Percentiles rank a stretch among this genome's conserved stretches.
Evolutionary conservation across 2,888 invertebrate genomes (phyloP).

Genomic region (Diaperis boleti): DNA sequence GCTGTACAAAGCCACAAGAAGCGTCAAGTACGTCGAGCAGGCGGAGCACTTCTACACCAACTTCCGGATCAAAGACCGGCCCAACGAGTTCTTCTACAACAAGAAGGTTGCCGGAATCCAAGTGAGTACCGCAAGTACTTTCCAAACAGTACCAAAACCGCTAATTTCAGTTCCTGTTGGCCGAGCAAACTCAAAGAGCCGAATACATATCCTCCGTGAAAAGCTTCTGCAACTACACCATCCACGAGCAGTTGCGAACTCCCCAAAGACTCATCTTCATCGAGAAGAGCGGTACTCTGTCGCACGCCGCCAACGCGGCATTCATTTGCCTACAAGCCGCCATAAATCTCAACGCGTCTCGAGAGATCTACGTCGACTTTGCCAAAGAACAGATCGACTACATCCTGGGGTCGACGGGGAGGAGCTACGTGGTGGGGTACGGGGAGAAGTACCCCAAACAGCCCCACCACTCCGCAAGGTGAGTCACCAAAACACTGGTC

Average conservation of each 20-base stretch:
- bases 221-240: constrained; percentile 69
- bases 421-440: constrained; percentile 70
- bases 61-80: constrained; percentile 66
- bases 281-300: constrained; percentile 69
- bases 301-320: constrained; percentile 70
- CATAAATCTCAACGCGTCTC: constrained; percentile 58
- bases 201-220: constrained; percentile 65
- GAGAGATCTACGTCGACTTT: constrained; percentile 65
- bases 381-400: constrained; percentile 70
- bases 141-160: too few relatives aligned
- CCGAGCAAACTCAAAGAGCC: constrained; percentile 64
- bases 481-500: too few relatives aligned
- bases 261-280: constrained; percentile 70
- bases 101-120: constrained; percentile 70
- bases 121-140: too few relatives aligned
- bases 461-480: constrained; percentile 70
- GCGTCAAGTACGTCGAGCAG: constrained; percentile 66
- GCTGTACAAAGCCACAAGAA: constrained; percentile 69
- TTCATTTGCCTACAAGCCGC: constrained; percentile 68
- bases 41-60: constrained; percentile 67
- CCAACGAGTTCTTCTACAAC: constrained; percentile 70
- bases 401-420: constrained; percentile 69
- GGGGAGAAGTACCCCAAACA: constrained; percentile 68
- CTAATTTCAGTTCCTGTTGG: constrained; percentile 64
- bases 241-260: constrained; percentile 66